Conservation (phyloP, 2,113 vertebrate genomes). For the Thalassarche chlororhynchos region DNA sequence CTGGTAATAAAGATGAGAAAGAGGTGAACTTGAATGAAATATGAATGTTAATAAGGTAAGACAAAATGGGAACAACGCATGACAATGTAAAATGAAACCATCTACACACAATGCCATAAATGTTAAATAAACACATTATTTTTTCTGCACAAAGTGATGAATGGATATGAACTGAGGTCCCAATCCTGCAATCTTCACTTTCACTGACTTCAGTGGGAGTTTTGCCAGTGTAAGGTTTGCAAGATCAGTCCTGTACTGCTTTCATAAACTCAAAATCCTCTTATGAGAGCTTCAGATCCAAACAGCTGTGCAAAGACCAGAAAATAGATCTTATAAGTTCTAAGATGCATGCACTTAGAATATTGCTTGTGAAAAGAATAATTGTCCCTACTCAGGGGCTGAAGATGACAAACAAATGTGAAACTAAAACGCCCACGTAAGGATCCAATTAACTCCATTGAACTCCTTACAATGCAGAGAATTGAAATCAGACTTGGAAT, state of each 20-base stretch:
- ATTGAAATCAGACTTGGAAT: neutral
- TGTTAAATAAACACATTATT: slow-evolving; percentile 32
- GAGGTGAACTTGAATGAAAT: slow-evolving; percentile 77
- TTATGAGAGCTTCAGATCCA: neutral
- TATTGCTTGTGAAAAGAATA: neutral
- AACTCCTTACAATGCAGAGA: neutral
- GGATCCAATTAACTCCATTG: neutral
- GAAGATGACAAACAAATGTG: neutral
- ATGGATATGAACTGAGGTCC: neutral
- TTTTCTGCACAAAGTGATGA: slow-evolving; percentile 9
- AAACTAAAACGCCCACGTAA: neutral
- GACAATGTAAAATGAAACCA: slow-evolving; percentile 61
- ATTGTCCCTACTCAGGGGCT: neutral
- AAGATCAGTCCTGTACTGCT: neutral
- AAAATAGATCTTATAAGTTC: neutral
- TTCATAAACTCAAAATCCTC: slow-evolving; percentile 46
- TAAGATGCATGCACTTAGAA: neutral
- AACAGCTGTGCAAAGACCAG: neutral
- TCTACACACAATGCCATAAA: slow-evolving; percentile 26
- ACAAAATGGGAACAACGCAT: slow-evolving; percentile 68
- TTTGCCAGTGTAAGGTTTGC: slow-evolving; percentile 3
- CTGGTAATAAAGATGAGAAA: slow-evolving; percentile 84
- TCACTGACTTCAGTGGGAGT: neutral
- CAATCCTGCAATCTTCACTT: neutral
- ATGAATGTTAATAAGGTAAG: slow-evolving; percentile 75